Conservation (phyloP, 2,113 vertebrate genomes). For the Sebastes fasciatus region DNA sequence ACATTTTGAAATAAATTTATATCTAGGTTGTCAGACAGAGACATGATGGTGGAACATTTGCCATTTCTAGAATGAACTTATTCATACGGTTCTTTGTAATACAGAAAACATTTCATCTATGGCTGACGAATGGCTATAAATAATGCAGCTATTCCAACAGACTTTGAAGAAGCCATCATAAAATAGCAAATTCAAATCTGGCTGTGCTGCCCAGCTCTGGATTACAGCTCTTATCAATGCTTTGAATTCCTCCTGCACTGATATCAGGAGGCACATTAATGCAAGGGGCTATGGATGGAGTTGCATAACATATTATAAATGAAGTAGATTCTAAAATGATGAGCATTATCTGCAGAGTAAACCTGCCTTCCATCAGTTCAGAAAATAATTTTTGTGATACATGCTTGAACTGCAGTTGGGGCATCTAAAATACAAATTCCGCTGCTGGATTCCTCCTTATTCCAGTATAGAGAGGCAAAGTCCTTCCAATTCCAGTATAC, state of each 20-base stretch:
- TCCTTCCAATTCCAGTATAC: neutral
- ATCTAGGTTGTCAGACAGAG: neutral
- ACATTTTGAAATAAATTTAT: neutral
- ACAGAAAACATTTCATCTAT: constrained; percentile 20
- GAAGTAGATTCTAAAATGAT: neutral
- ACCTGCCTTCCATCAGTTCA: neutral
- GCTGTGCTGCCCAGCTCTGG: neutral
- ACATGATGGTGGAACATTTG: neutral
- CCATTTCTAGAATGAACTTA: neutral
- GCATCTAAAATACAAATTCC: neutral
- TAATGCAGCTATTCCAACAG: constrained; percentile 26
- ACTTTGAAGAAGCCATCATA: neutral
- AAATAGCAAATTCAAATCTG: constrained; percentile 18
- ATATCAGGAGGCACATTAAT: neutral
- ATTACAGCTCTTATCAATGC: constrained; percentile 12
- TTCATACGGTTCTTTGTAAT: neutral
- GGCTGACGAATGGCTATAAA: constrained; percentile 17
- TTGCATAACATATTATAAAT: neutral
- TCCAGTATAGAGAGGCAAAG: too few species aligned
- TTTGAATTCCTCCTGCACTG: neutral
- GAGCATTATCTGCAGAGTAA: neutral
- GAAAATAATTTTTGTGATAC: neutral
- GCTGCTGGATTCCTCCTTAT: neutral
- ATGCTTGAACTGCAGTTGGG: neutral
- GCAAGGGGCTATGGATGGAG: neutral